These are phyloP conservation scores for Agelastica alni DNA, from an alignment of 2,888 invertebrate species.

Conservation along the genomic window DNA sequence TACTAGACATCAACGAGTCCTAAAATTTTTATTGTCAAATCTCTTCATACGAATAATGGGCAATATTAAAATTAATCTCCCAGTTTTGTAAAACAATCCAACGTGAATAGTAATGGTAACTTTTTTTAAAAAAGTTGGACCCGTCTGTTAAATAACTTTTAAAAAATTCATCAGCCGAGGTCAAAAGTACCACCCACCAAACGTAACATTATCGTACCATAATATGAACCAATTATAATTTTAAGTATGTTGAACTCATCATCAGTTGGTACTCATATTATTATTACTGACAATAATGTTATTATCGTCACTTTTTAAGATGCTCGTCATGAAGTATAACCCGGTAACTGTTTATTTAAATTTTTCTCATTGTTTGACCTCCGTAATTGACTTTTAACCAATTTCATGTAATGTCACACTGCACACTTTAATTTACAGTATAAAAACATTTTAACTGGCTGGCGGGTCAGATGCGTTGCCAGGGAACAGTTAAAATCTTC, in stretches of 20 bases:
- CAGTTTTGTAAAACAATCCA: too few relatives aligned
- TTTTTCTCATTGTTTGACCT: slow-evolving; percentile 13
- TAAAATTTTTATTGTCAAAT: too few relatives aligned
- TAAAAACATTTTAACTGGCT: slow-evolving; percentile 4
- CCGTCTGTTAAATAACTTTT: too few relatives aligned
- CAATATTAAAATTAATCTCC: too few relatives aligned
- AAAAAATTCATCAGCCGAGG: too few relatives aligned
- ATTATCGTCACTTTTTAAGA: slow-evolving; percentile 7
- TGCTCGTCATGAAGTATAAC: slow-evolving; percentile 12
- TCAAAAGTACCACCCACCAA: too few relatives aligned
- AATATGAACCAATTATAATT: background rate
- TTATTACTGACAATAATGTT: slow-evolving; percentile 7
- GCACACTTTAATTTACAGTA: slow-evolving; percentile 4
- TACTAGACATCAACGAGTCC: too few relatives aligned
- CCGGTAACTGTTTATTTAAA: slow-evolving; percentile 9
- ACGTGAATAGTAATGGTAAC: too few relatives aligned
- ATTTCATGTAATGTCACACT: slow-evolving; percentile 10
- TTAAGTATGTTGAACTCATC: background rate
- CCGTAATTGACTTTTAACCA: slow-evolving; percentile 11
- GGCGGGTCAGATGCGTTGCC: slow-evolving; percentile 3
- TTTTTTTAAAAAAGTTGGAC: too few relatives aligned
- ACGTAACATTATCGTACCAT: too few relatives aligned
- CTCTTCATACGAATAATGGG: too few relatives aligned
- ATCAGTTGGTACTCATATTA: background rate
- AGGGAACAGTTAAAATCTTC: slow-evolving; percentile 11